phyloP scores from a whole-genome alignment of 2,888 invertebrate species.

The Diploptera punctata region DNA sequence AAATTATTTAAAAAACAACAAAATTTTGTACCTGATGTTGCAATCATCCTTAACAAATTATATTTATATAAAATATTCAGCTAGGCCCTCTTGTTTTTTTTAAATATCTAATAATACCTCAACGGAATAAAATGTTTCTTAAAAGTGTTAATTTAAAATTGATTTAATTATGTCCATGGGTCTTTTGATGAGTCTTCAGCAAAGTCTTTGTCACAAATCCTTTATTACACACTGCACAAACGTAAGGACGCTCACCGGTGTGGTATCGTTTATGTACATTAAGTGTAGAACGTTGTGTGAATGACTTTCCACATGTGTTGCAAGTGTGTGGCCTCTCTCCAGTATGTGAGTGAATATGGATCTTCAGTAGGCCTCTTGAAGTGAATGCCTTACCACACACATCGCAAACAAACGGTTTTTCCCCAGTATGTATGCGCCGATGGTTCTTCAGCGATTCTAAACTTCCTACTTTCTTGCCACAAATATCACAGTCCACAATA shows the following conservation, averaged over 20 bases:
- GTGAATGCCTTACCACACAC: conserved; percentile 49
- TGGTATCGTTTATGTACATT: conserved; percentile 67
- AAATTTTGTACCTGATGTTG: neutral
- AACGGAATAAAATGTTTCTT: too few relatives aligned
- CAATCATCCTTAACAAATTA: too few relatives aligned
- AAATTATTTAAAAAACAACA: neutral
- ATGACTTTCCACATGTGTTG: conserved; percentile 47
- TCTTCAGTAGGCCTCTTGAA: conserved; percentile 47
- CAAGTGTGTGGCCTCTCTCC: conserved; percentile 48
- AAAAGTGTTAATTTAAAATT: too few relatives aligned
- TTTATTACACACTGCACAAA: conserved; percentile 64
- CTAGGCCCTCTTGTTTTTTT: too few relatives aligned
- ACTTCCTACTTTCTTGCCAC: conserved; percentile 18
- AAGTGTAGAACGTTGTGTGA: conserved; percentile 64
- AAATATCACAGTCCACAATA: conserved; percentile 16
- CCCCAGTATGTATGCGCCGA: conserved; percentile 30
- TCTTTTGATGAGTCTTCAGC: conserved; percentile 64
- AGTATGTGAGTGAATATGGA: conserved; percentile 51
- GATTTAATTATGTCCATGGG: conserved; percentile 12
- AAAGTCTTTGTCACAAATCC: conserved; percentile 68
- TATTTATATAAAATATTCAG: too few relatives aligned
- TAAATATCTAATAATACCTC: too few relatives aligned
- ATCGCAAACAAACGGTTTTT: conserved; percentile 40
- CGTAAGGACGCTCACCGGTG: conserved; percentile 66
- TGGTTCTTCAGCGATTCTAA: neutral